phyloP scores from a whole-genome alignment of 2,113 vertebrate species.

The Carollia perspicillata region DNA sequence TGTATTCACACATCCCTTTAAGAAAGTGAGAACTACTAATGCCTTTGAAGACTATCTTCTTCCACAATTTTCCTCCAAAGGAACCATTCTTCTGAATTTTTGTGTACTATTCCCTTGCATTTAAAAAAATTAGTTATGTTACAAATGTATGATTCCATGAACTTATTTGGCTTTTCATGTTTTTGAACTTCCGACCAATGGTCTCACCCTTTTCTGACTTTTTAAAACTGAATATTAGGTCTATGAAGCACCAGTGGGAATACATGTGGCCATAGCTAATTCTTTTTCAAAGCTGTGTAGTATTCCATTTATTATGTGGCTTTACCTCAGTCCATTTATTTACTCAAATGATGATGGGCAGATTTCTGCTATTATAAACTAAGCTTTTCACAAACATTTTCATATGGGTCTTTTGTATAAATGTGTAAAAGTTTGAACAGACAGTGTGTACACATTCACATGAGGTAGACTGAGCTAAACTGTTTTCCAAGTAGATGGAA shows the following conservation, averaged over 20 bases:
- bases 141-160: neutral
- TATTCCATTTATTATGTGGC: neutral
- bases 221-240: neutral
- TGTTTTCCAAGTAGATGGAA: neutral
- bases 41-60: neutral
- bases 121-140: neutral
- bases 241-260: neutral
- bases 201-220: neutral
- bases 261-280: neutral
- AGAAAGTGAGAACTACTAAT: neutral
- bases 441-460: neutral
- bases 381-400: neutral
- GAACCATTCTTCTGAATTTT: neutral
- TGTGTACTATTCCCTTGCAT: neutral
- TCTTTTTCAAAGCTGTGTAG: neutral
- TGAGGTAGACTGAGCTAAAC: neutral
- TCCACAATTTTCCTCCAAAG: neutral
- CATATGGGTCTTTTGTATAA: neutral
- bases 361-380: neutral
- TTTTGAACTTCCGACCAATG: neutral
- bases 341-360: neutral
- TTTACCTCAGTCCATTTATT: neutral
- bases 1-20: neutral
- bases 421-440: neutral
- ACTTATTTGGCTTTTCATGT: neutral